These are phyloP conservation scores for Pangasius mekongensis DNA, from an alignment of 2,797 vertebrate genomes.

Conservation along the genomic window DNA sequence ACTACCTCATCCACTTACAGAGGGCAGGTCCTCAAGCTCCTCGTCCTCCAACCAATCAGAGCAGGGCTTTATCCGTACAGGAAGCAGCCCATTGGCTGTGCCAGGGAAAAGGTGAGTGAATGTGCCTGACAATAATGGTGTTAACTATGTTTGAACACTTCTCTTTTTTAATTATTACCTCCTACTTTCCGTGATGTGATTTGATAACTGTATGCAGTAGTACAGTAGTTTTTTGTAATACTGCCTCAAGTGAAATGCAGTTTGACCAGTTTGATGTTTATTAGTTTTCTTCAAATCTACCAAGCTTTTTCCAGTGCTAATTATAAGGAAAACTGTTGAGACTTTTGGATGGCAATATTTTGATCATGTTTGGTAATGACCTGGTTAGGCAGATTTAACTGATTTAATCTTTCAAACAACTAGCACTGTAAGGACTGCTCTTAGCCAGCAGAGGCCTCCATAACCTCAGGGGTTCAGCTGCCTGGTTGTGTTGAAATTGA, in stretches of 20 bases:
- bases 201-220: not conserved
- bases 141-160: conserved; percentile 6
- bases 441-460: conserved; percentile 44
- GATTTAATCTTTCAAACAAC: not conserved
- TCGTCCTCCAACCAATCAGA: conserved; percentile 96
- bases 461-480: conserved; percentile 13
- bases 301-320: not conserved
- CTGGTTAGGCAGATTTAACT: not conserved
- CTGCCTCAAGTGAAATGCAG: not conserved
- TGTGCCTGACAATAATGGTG: not conserved
- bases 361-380: not conserved
- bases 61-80: conserved; percentile 78
- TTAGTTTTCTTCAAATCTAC: not conserved
- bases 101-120: conserved; percentile 72
- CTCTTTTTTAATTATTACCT: not conserved
- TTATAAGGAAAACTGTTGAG: not conserved
- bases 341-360: not conserved
- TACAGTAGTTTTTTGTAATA: not conserved
- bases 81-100: conserved; percentile 95
- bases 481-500: not conserved
- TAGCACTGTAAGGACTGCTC: conserved; percentile 14
- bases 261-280: not conserved
- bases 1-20: conserved; percentile 72
- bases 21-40: conserved; percentile 90
- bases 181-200: not conserved